Conservation (phyloP, 2,113 vertebrate genomes). For the Lipophrys pholis region DNA sequence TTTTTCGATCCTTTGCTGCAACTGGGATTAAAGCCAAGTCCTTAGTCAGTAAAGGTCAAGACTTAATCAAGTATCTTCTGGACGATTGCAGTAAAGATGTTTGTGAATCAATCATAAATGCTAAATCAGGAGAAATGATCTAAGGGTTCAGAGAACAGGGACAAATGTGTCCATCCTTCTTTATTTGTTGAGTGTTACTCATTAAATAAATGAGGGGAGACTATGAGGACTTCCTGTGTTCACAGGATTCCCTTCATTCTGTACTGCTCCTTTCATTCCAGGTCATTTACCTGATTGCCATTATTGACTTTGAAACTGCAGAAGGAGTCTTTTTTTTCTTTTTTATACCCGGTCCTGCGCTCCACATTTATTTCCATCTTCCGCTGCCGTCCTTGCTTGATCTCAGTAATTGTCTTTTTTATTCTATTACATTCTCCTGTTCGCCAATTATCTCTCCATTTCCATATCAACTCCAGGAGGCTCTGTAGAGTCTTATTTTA, state of each 20-base stretch:
- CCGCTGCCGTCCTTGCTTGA: constrained; percentile 13
- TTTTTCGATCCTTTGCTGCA: too few species aligned
- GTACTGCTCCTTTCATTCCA: constrained; percentile 20
- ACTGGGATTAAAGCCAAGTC: too few species aligned
- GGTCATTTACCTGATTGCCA: constrained; percentile 42
- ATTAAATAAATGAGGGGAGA: constrained; percentile 23
- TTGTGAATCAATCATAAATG: too few species aligned
- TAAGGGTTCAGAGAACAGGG: constrained; percentile 1
- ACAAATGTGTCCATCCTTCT: constrained; percentile 9
- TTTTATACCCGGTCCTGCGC: neutral
- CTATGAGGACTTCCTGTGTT: neutral
- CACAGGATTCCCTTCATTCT: constrained; percentile 18
- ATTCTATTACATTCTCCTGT: constrained; percentile 37
- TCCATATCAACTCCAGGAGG: constrained; percentile 22
- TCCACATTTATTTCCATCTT: constrained; percentile 3
- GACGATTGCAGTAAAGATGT: too few species aligned
- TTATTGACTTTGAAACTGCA: constrained; percentile 40
- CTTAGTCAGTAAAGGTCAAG: too few species aligned
- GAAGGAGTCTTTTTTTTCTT: neutral
- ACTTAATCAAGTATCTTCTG: too few species aligned
- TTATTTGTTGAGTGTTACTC: constrained; percentile 22
- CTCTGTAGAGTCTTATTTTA: constrained; percentile 11
- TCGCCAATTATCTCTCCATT: constrained; percentile 30
- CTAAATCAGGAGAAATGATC: too few species aligned
- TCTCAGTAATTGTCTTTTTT: constrained; percentile 43